Base-by-base conservation (phyloP, 2,888 invertebrate species). In the Entomobrya multifasciata region DNA sequence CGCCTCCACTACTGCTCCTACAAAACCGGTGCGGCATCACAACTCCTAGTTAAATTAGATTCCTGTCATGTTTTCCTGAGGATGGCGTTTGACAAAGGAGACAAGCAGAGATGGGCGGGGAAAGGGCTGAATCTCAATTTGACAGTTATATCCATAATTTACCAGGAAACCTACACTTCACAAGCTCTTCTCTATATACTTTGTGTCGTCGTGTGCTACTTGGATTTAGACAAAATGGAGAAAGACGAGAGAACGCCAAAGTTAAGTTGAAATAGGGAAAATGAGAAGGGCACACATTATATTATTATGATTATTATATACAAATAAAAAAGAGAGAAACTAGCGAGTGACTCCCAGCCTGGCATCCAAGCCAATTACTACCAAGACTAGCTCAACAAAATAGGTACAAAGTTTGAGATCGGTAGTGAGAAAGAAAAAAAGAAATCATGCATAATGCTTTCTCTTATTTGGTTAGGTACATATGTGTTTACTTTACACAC, bases 121-220 rank as follows among this genome's bases (percentile, higher is more conserved):
- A 79, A 70, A 67, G 70, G 80, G 70, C 55, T 80, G 80, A 70
- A 81, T 81, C 60, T 55, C 44, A 47, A 60, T 81, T 72, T 72
- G 81, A 70, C 81, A 60, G 81, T 81, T 81, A 81, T 60, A 72
- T 81, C 80, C 80, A 80, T 80, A 80, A 80, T 80, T 80, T 80
- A 65, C 67, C 36, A 20, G 52, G 55, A 80, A 70, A 52, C 55
- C 36, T 49, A 36, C 67, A 55, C 67, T 80, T 20, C 22, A 15
- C 22, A 57, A 22, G 22, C 57, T 11, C 57, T 57, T 11, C 17
- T 57, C 10, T 57, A 22, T 17, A n/a, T 8, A 17, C 1, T 27
- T 27, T 27, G 60, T 60, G 27, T 2, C 13, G 27, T n/a, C 25
- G 6, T n/a, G n/a, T 47, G n/a, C 8, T 13, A 8, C 60, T 27